Conservation (phyloP, 1,140 invertebrate genomes). For the Hyposmocoma kahamanoa region DNA sequence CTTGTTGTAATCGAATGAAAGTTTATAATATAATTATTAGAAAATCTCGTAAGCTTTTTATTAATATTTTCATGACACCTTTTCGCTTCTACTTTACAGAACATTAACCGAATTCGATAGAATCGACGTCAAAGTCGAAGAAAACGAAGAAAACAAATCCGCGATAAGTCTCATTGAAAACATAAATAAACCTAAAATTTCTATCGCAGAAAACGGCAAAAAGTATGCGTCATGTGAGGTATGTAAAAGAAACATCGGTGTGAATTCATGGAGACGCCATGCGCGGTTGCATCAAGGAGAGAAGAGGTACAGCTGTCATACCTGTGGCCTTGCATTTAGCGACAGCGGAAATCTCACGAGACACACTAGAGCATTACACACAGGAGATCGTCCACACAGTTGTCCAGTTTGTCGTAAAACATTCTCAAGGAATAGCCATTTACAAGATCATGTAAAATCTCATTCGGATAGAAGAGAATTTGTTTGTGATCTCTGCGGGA, state of each 20-base stretch:
- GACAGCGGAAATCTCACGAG: conserved; percentile 69
- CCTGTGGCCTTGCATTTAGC: conserved; percentile 39
- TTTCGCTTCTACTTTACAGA: too few species aligned
- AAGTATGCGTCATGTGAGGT: conserved; percentile 57
- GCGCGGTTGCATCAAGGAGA: conserved; percentile 21
- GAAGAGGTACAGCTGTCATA: conserved; percentile 32
- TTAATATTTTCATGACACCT: too few species aligned
- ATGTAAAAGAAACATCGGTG: conserved; percentile 63
- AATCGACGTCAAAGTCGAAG: too few species aligned
- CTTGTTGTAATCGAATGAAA: too few species aligned
- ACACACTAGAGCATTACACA: conserved; percentile 67
- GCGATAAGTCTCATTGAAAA: too few species aligned
- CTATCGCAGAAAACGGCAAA: conserved; percentile 27
- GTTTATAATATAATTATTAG: too few species aligned
- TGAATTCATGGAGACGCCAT: conserved; percentile 42
- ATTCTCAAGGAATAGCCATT: conserved; percentile 65
- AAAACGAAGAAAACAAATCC: too few species aligned
- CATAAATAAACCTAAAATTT: too few species aligned
- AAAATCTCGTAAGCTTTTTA: too few species aligned
- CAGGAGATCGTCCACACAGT: conserved; percentile 60
- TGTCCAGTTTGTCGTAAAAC: conserved; percentile 66
- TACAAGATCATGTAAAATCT: conserved; percentile 56
- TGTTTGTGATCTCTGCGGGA: conserved; percentile 66
- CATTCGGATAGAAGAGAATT: conserved; percentile 76
- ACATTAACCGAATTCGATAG: too few species aligned